phyloP scores from a whole-genome alignment of 1,140 invertebrate genomes.

The Bombus soroeensis region DNA sequence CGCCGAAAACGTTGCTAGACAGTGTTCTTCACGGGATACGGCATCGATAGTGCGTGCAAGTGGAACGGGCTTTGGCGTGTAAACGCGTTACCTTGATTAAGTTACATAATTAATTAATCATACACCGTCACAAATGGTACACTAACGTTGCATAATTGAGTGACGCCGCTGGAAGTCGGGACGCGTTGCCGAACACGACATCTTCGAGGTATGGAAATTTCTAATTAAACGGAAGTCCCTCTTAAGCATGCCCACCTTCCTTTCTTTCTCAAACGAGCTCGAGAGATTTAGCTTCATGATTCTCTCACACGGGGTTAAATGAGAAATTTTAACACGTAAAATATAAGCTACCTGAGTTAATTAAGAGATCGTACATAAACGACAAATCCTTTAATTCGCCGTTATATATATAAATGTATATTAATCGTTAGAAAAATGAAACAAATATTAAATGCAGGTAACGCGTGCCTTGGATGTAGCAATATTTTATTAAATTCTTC shows the following conservation, averaged over 20 bases:
- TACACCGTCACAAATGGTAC: slow-evolving; percentile 58
- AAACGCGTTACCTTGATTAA: slow-evolving; percentile 68
- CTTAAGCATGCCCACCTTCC: neutral
- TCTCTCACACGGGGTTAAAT: neutral
- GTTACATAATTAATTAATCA: slow-evolving; percentile 73
- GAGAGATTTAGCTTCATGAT: neutral
- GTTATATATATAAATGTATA: neutral
- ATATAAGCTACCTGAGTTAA: neutral
- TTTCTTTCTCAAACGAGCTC: neutral
- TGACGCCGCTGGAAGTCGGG: slow-evolving; percentile 31
- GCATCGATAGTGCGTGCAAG: neutral
- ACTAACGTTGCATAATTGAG: slow-evolving; percentile 72
- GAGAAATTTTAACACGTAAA: neutral
- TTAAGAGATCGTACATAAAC: neutral
- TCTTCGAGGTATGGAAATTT: slow-evolving; percentile 40
- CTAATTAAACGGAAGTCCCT: neutral
- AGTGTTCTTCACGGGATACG: neutral
- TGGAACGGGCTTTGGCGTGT: slow-evolving; percentile 2
- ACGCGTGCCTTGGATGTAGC: neutral
- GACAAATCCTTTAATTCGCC: neutral
- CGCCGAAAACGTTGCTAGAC: neutral
- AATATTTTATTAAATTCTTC: neutral
- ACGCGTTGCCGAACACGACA: neutral
- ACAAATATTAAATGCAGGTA: neutral
- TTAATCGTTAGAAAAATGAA: neutral